Conservation (phyloP, 2,113 vertebrate genomes). For the Actinemys pallida region DNA sequence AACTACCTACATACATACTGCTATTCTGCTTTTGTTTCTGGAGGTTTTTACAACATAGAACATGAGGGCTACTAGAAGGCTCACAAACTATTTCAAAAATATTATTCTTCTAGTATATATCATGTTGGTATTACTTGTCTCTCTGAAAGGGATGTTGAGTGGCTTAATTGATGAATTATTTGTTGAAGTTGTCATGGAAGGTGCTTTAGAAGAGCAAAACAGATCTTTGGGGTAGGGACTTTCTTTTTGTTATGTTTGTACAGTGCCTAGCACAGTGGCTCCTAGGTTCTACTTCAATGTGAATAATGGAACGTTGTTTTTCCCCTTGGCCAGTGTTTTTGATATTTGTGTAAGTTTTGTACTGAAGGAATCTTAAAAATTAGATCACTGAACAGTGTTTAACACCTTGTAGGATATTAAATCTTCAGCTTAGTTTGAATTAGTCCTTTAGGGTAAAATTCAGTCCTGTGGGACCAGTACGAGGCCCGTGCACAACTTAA, state of each 20-base stretch:
- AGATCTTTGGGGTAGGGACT: not conserved
- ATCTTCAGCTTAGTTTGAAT: not conserved
- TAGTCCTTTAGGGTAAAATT: not conserved
- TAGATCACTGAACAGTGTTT: not conserved
- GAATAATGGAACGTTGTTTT: not conserved
- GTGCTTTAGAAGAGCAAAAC: not conserved
- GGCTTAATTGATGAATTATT: not conserved
- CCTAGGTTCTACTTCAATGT: not conserved
- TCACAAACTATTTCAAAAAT: not conserved
- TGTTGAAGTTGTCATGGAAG: not conserved
- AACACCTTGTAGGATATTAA: not conserved
- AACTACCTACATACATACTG: not conserved
- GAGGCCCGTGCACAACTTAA: not conserved
- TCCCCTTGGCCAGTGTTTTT: not conserved
- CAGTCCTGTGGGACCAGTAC: rapidly evolving
- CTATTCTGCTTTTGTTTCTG: not conserved
- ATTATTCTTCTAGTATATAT: not conserved
- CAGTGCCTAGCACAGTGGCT: not conserved
- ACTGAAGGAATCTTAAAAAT: not conserved
- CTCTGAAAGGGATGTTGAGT: not conserved
- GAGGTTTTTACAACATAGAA: not conserved
- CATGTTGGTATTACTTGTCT: not conserved
- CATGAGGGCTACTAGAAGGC: not conserved
- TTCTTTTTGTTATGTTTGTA: not conserved
- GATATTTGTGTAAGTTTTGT: not conserved